Percentiles rank a stretch among this genome's conserved stretches.
Conservation (phyloP, 2,797 vertebrate genomes). For the Microctenopoma lineatum region DNA sequence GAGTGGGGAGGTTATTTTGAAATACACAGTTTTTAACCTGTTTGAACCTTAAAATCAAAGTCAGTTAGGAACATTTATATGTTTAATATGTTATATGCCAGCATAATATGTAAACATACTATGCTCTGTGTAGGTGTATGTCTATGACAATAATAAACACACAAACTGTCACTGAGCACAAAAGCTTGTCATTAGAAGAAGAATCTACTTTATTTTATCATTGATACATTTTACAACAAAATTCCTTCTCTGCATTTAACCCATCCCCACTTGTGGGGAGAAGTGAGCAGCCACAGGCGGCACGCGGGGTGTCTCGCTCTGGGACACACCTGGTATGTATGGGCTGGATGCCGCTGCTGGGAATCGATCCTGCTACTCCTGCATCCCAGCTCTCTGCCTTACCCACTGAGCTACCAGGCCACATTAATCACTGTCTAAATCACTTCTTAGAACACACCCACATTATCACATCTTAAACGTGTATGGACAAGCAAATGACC, state of each 20-base stretch:
- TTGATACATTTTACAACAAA: too few species aligned
- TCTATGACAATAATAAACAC: background rate
- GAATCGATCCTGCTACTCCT: too few species aligned
- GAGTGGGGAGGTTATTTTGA: slow-evolving; percentile 31
- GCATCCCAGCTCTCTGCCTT: too few species aligned
- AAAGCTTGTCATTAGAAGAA: background rate
- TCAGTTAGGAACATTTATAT: background rate
- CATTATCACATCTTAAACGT: background rate
- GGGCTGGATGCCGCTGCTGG: too few species aligned
- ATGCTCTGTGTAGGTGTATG: too few species aligned
- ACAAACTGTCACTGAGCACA: background rate
- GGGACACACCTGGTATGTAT: too few species aligned
- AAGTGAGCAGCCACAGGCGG: too few species aligned
- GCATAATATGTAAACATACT: background rate
- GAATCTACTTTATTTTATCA: too few species aligned
- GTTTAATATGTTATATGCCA: slow-evolving; percentile 21
- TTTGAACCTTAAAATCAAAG: slow-evolving; percentile 36
- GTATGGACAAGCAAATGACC: background rate
- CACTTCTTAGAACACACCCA: background rate
- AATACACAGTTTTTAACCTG: slow-evolving; percentile 16
- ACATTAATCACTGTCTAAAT: background rate
- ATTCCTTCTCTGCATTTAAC: too few species aligned
- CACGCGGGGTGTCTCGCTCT: too few species aligned
- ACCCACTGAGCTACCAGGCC: too few species aligned
- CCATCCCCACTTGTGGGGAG: too few species aligned